Evolutionary conservation across 1,140 invertebrate genomes (phyloP).

Genomic region (Palaemon carinicauda): DNA sequence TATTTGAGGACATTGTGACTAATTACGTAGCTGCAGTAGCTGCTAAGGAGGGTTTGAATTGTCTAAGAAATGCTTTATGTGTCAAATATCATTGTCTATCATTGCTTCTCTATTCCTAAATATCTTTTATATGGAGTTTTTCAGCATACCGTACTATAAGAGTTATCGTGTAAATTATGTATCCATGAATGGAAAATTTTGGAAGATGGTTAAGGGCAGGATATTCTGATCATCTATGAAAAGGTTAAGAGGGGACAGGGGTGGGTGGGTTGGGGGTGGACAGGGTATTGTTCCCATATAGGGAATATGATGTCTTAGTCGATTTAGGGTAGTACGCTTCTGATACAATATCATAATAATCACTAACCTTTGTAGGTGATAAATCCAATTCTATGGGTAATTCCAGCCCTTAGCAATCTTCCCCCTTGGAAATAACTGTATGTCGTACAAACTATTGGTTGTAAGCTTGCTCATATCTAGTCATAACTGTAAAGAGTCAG

Average conservation of each 20-base stretch:
- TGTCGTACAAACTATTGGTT: constrained; percentile 52
- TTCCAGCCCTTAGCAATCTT: too few species aligned
- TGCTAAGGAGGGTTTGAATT: too few species aligned
- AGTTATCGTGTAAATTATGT: constrained; percentile 32
- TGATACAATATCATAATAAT: constrained; percentile 7
- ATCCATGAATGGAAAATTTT: constrained; percentile 43
- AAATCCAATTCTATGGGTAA: too few species aligned
- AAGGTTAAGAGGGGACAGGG: too few species aligned
- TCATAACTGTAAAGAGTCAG: constrained; percentile 46
- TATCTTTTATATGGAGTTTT: constrained; percentile 55
- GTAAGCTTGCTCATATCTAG: constrained; percentile 56
- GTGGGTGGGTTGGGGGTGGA: too few species aligned
- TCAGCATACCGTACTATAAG: constrained; percentile 33
- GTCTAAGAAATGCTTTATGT: constrained; percentile 21
- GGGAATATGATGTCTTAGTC: too few species aligned
- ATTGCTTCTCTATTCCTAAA: not conserved
- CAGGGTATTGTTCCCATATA: too few species aligned
- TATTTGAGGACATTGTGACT: too few species aligned
- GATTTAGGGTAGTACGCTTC: too few species aligned
- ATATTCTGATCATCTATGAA: too few species aligned
- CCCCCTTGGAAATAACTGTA: constrained; percentile 14
- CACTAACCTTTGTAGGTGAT: not conserved
- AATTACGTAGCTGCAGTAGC: too few species aligned
- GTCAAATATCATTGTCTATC: not conserved
- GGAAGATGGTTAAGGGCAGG: too few species aligned